Evolutionary conservation across 2,113 vertebrate genomes (phyloP).

Genomic region (Elephantulus edwardii): DNA sequence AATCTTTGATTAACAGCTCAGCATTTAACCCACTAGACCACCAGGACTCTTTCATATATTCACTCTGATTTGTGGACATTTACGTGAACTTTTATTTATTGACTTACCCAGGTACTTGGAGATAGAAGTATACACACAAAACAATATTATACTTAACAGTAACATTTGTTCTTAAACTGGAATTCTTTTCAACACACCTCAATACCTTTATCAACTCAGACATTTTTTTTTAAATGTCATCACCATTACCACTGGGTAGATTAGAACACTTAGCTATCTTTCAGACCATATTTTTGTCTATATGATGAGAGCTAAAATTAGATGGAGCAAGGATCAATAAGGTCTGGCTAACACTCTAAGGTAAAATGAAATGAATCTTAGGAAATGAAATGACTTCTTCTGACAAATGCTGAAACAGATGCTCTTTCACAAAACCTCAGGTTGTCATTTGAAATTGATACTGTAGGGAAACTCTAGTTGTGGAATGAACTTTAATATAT

Average conservation of each 20-base stretch:
- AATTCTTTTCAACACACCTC: background rate
- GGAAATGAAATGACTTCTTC: conserved; percentile 79
- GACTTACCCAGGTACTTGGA: background rate
- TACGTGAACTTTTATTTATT: background rate
- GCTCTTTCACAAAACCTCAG: conserved; percentile 62
- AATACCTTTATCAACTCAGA: background rate
- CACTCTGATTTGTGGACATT: background rate
- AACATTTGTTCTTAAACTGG: conserved; percentile 4
- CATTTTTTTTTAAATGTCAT: background rate
- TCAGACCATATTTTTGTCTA: conserved; percentile 66
- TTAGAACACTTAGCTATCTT: conserved; percentile 66
- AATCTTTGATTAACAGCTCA: no score
- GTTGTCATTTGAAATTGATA: conserved; percentile 79
- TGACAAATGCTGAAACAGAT: conserved; percentile 79
- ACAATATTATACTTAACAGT: background rate
- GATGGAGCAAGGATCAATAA: conserved; percentile 81
- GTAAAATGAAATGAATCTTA: conserved; percentile 80
- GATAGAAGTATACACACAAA: background rate
- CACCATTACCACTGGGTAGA: background rate
- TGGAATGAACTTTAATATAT: conserved; percentile 68
- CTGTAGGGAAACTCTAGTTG: conserved; percentile 66
- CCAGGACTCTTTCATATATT: background rate
- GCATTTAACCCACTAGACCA: no score
- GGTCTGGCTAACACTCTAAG: conserved; percentile 76
- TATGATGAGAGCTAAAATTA: conserved; percentile 74